Conservation (phyloP, 2,888 invertebrate genomes). For the Platycheirus albimanus region DNA sequence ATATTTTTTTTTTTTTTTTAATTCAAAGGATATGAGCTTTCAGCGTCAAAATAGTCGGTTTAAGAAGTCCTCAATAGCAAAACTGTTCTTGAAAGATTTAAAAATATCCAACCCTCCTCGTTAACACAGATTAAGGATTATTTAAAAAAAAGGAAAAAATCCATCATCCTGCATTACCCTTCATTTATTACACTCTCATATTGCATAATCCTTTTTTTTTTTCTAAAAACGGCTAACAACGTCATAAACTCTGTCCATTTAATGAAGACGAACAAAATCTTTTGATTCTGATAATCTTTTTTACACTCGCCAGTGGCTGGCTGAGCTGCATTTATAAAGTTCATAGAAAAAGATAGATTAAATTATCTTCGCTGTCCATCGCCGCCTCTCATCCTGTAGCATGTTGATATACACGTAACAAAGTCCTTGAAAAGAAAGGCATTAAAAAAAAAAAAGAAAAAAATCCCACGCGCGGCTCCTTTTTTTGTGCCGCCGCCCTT, state of each 20-base stretch:
- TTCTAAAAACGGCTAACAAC: slow-evolving; percentile 10
- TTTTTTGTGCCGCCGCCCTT: neutral
- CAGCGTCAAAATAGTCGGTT: too few relatives aligned
- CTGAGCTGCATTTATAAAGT: slow-evolving; percentile 29
- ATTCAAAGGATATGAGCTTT: too few relatives aligned
- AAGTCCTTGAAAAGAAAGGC: neutral
- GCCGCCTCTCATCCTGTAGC: slow-evolving; percentile 14
- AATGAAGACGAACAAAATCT: neutral
- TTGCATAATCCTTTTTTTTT: slow-evolving; percentile 6
- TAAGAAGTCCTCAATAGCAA: too few relatives aligned
- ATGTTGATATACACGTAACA: neutral
- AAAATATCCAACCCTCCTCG: too few relatives aligned
- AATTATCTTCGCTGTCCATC: slow-evolving; percentile 42
- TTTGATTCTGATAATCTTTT: neutral
- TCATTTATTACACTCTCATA: slow-evolving; percentile 9
- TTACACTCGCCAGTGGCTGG: slow-evolving; percentile 11
- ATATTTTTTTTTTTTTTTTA: too few relatives aligned
- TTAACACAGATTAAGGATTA: too few relatives aligned
- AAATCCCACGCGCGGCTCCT: too few relatives aligned
- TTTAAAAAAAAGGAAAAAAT: too few relatives aligned
- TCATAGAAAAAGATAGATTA: slow-evolving; percentile 46
- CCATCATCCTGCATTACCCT: slow-evolving; percentile 3
- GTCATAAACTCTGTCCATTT: neutral
- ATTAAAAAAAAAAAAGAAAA: neutral
- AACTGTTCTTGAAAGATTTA: too few relatives aligned